Evolutionary conservation across 2,888 invertebrate genomes (phyloP).

Genomic region (Microctonus brassicae): DNA sequence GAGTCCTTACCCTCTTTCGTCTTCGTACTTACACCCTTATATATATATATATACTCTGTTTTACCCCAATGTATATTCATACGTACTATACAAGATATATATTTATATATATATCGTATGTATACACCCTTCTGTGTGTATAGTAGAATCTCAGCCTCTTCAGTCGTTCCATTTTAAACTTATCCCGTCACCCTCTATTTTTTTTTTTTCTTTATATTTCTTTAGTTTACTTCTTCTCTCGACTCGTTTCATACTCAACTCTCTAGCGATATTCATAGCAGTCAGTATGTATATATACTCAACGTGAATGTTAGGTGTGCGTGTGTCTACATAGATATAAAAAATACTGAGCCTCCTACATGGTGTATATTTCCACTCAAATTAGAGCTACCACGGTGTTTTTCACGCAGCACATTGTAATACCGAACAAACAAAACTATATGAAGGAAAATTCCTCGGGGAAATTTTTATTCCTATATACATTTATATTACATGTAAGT

Average conservation of each 20-base stretch:
- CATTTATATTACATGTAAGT: neutral
- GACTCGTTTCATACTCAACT: constrained; percentile 21
- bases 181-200: neutral
- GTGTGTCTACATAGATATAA: neutral
- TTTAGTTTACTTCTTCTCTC: constrained; percentile 18
- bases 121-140: constrained; percentile 3
- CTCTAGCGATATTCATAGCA: neutral
- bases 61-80: neutral
- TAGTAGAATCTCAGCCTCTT: constrained; percentile 12
- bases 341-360: constrained; percentile 39
- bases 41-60: no score
- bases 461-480: constrained; percentile 18
- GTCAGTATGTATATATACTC: neutral
- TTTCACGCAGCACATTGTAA: constrained; percentile 47
- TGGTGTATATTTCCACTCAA: constrained; percentile 55
- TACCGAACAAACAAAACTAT: constrained; percentile 45
- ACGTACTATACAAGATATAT: neutral
- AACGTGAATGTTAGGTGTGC: neutral
- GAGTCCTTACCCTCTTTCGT: constrained; percentile 18
- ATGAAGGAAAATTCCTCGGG: constrained; percentile 16
- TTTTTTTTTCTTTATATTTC: constrained; percentile 1
- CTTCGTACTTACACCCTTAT: neutral
- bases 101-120: constrained; percentile 6
- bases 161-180: neutral
- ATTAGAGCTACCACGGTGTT: constrained; percentile 55